A percentile compares a stretch with the other conserved stretches of the same genome.
Evolutionary conservation across 2,888 invertebrate genomes (phyloP).

Genomic region (Blastobasis adustella): DNA sequence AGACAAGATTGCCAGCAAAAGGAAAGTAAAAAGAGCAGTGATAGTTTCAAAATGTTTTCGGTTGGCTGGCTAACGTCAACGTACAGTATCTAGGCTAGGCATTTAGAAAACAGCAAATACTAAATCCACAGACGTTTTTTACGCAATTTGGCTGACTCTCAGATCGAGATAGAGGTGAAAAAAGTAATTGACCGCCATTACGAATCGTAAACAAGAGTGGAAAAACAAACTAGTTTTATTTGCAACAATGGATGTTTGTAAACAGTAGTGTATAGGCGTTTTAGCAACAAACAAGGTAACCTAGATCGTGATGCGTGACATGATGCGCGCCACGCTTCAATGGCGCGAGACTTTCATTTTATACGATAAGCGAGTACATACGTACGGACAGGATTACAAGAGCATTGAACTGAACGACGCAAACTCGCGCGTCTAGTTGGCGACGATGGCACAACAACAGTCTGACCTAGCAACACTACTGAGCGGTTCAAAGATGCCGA

Average conservation of each 20-base stretch:
- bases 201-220: no score
- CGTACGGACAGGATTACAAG: no score
- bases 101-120: no score
- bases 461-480: conserved; percentile 14
- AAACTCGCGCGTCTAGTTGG: conserved; percentile 9
- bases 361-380: no score
- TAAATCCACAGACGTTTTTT: no score
- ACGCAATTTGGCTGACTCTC: no score
- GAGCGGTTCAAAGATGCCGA: no score
- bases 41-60: neutral
- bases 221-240: no score
- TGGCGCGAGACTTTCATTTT: conserved; percentile 31
- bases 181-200: no score
- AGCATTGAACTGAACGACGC: conserved; percentile 9
- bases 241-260: no score
- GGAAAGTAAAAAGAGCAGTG: conserved; percentile 1
- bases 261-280: conserved; percentile 8
- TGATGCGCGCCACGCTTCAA: conserved; percentile 23
- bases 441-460: conserved; percentile 35
- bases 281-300: conserved; percentile 25
- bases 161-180: no score
- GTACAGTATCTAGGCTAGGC: neutral
- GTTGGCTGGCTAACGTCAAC: conserved; percentile 1
- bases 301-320: conserved; percentile 31
- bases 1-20: conserved; percentile 7